Conservation (phyloP, 2,113 vertebrate species). For the Barbus barbus region DNA sequence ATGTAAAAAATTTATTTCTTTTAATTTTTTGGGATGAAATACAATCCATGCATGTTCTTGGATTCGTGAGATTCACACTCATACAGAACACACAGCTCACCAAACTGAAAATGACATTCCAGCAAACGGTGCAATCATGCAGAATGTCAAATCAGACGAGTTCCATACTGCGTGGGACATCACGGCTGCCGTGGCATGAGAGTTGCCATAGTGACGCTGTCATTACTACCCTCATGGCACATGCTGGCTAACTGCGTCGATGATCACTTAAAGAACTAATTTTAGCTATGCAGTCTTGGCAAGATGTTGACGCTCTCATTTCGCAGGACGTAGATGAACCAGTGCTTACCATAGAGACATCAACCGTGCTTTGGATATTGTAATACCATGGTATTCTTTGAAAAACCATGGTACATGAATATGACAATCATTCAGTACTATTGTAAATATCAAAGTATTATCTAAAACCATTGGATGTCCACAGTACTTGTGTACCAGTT, state of each 20-base stretch:
- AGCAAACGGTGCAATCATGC: constrained; percentile 59
- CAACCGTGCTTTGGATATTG: background rate
- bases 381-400: background rate
- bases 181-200: constrained; percentile 61
- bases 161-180: constrained; percentile 31
- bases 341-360: background rate
- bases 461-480: background rate
- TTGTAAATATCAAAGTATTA: background rate
- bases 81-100: constrained; percentile 19
- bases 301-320: constrained; percentile 42
- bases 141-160: constrained; percentile 58
- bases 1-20: background rate
- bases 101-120: constrained; percentile 59
- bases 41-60: background rate
- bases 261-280: constrained; percentile 65
- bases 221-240: constrained; percentile 64
- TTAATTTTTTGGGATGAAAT: background rate
- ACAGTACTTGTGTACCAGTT: background rate
- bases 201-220: constrained; percentile 73
- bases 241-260: constrained; percentile 55
- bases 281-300: constrained; percentile 60
- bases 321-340: constrained; percentile 32
- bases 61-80: background rate
- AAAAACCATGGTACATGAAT: background rate
- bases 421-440: no score